Base-by-base conservation (phyloP, 2,888 invertebrate genomes). In the Acheta domesticus region DNA sequence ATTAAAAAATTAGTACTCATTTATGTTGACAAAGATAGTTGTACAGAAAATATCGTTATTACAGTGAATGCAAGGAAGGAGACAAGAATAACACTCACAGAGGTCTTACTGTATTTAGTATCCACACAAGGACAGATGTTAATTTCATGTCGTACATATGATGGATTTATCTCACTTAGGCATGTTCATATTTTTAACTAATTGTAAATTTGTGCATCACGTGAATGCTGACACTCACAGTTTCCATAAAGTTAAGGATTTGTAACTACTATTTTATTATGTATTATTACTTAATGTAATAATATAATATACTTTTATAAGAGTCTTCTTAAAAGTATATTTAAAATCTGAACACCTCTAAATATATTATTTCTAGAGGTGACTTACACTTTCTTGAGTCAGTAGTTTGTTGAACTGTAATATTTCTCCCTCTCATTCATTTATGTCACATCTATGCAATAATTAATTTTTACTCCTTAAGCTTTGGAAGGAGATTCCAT, bases 61-160 rank as follows among this genome's bases (percentile, higher is more conserved):
- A 75, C 23, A 75, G 75, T 75, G 75, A 74, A 16, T 62, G 62
- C 62, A 62, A 62, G 62, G 62, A 62, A 62, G 62, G 62, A 62
- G 62, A 62, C 62, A 62, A 62, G 62, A 14, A 62, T 62, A 62
- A 62, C 62, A 62, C 62, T 62, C 62, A 62, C 62, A 62, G 62
- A 62, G 62, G 62, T 62, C 62, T 62, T 62, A 62, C 16, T 62
- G 36, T 36, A 36, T 36, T 36, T 19, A 11, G 62, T 62, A 62
- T 62, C 62, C 62, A 62, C 62, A 62, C 62, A 19, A 62, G 62
- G 62, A 62, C n/a, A 62, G 62, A 62, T 62, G 62, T 62, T 16
- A 14, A 62, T n/a, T 14, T 62, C 62, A 62, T 62, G n/a, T 62
- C n/a, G 8, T 8, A 36, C 36, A 62, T 62, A n/a, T 62, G 62